Evolutionary conservation across 2,797 vertebrate genomes (phyloP).

Genomic region (Phoebastria nigripes): DNA sequence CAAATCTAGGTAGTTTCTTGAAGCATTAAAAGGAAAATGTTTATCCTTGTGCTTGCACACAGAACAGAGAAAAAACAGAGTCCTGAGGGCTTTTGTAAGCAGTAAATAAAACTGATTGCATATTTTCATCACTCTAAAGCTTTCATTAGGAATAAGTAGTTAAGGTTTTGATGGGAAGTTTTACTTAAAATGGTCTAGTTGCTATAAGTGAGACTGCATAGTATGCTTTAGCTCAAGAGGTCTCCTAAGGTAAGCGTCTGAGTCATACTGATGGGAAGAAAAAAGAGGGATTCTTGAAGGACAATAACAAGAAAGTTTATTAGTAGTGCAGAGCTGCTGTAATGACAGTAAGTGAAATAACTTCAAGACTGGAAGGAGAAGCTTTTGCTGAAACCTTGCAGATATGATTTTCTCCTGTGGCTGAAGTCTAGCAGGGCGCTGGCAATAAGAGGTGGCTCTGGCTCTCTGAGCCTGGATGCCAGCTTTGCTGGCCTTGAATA

Average conservation of each 20-base stretch:
- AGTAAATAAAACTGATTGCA: neutral
- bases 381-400: neutral
- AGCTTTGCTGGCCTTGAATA: neutral
- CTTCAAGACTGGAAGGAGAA: neutral
- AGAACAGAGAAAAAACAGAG: neutral
- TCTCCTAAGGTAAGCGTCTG: neutral
- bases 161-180: neutral
- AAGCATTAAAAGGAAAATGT: neutral
- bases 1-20: neutral
- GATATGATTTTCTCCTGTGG: neutral
- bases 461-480: neutral
- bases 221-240: neutral
- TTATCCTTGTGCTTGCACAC: neutral
- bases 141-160: neutral
- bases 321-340: neutral
- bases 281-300: neutral
- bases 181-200: neutral
- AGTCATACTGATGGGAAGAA: neutral
- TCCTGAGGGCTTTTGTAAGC: neutral
- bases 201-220: neutral
- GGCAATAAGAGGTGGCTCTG: neutral
- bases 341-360: neutral
- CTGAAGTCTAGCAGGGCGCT: neutral
- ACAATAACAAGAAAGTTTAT: neutral
- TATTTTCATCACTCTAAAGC: neutral